Conservation (phyloP, 2,888 invertebrate genomes). For the Apotomis betuletana region DNA sequence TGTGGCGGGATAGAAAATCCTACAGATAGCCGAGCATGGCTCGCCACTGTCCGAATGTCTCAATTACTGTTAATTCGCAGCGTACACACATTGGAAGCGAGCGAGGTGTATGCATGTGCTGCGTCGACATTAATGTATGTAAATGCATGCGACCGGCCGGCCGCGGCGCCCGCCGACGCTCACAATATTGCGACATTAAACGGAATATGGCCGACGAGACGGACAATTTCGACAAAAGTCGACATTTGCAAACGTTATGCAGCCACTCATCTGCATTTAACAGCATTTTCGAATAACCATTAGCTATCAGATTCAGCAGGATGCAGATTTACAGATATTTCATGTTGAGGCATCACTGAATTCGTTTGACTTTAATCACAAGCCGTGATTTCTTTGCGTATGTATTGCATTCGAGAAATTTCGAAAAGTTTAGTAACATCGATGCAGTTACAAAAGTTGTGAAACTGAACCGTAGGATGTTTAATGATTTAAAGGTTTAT, state of each 20-base stretch:
- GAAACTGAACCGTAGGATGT: too few relatives aligned
- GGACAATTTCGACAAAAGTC: conserved; percentile 78
- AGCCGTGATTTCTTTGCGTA: not conserved
- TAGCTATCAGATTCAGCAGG: conserved; percentile 43
- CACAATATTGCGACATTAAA: conserved; percentile 82
- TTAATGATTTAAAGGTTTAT: too few relatives aligned
- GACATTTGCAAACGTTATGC: conserved; percentile 74
- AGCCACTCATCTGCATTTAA: conserved; percentile 66
- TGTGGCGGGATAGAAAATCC: conserved; percentile 59
- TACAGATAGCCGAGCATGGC: conserved; percentile 69
- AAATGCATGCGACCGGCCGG: conserved; percentile 78
- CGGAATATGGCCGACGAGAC: conserved; percentile 79
- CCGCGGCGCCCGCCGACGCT: conserved; percentile 74
- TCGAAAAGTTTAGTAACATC: too few relatives aligned
- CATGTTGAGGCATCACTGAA: conserved; percentile 20
- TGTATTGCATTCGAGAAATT: not conserved
- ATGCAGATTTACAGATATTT: conserved; percentile 29
- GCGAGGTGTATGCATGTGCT: conserved; percentile 76
- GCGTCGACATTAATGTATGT: conserved; percentile 81
- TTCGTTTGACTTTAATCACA: conserved; percentile 4
- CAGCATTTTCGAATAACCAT: conserved; percentile 58
- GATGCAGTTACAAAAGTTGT: too few relatives aligned
- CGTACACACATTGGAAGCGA: conserved; percentile 78
- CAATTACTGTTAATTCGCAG: conserved; percentile 83
- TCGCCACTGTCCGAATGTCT: conserved; percentile 79